phyloP scores from a whole-genome alignment of 1,140 invertebrate species.

The Gonioctena quinquepunctata region DNA sequence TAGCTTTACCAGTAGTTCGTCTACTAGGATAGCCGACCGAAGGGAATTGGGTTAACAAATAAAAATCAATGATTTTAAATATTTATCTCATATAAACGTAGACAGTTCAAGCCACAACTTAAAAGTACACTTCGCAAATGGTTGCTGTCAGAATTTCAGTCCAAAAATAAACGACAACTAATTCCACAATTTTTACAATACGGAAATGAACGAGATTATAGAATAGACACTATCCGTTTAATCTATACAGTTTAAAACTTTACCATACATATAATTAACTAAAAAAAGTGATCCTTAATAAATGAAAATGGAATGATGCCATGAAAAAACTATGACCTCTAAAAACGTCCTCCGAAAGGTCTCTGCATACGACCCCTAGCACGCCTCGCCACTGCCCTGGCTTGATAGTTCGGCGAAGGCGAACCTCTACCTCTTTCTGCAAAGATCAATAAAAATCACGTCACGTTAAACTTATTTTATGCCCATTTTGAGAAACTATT shows the following conservation, averaged over 20 bases:
- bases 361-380: conserved; percentile 35
- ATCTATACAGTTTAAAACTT: neutral
- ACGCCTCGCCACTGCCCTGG: conserved; percentile 32
- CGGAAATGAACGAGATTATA: neutral
- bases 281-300: neutral
- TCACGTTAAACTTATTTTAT: no score
- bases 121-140: neutral
- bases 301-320: neutral
- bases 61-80: no score
- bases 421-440: conserved; percentile 27
- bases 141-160: neutral
- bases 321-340: neutral
- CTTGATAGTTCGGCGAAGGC: conserved; percentile 20
- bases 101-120: neutral
- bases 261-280: neutral
- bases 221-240: neutral
- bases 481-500: no score
- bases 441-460: no score
- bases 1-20: no score
- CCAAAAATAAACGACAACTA: neutral
- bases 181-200: neutral
- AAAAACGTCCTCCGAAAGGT: conserved; percentile 28
- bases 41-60: no score
- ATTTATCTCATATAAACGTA: no score
- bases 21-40: no score